phyloP scores from a whole-genome alignment of 1,140 invertebrate species.

The Arion vulgaris region DNA sequence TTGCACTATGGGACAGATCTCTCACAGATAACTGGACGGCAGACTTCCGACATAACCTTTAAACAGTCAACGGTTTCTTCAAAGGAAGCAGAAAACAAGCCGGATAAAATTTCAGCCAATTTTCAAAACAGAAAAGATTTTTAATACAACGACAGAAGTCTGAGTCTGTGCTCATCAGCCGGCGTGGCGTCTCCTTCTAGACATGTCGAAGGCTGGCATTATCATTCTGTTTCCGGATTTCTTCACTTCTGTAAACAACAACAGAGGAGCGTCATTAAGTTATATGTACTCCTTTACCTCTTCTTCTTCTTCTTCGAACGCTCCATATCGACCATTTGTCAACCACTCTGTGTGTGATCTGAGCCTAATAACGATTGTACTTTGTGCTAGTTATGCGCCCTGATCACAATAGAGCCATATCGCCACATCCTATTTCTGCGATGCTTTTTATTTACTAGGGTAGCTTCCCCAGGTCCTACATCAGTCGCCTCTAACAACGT shows the following conservation, averaged over 20 bases:
- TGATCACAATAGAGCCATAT: too few species aligned
- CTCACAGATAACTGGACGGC: not conserved
- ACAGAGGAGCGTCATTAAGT: not conserved
- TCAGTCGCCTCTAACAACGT: too few species aligned
- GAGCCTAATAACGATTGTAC: too few species aligned
- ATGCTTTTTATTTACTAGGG: too few species aligned
- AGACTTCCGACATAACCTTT: conserved; percentile 9
- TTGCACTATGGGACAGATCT: not conserved
- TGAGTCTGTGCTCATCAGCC: not conserved
- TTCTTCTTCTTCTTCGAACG: too few species aligned
- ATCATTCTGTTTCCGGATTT: not conserved
- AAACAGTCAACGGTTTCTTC: not conserved
- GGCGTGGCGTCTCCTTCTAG: not conserved
- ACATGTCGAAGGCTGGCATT: not conserved
- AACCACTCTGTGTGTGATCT: too few species aligned
- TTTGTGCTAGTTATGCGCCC: too few species aligned
- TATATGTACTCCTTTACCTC: not conserved
- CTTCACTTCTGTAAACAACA: not conserved
- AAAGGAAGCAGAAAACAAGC: not conserved
- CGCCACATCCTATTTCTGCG: too few species aligned
- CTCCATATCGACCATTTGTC: too few species aligned
- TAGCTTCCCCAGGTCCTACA: too few species aligned
- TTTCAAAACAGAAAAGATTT: not conserved
- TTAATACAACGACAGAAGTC: not conserved
- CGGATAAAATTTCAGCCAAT: conserved; percentile 5